Base-by-base conservation (phyloP, 2,888 invertebrate genomes). In the Dryadula phaetusa region DNA sequence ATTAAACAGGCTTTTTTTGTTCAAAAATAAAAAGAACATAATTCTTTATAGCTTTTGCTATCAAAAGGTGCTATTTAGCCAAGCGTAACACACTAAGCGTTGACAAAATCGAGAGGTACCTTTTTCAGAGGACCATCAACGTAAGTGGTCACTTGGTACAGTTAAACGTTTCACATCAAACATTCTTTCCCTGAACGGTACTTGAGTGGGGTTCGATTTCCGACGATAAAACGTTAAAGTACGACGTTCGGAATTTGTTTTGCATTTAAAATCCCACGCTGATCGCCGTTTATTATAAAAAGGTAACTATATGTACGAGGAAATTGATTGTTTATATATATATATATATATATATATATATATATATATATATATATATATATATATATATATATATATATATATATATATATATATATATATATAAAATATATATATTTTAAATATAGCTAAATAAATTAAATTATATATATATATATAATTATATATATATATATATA, bases 91-190 rank as follows among this genome's bases (percentile, higher is more conserved):
- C 34, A 58, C 61, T 37, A 62, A 47, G 60, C 22, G 64, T 67
- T 58, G 62, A 67, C 62, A 67, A 65, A 70, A 65, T 66, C 63
- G 63, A 58, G 56, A 66, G 65, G 60, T 63, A 68, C 68, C 63
- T 63, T 66, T 52, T 63, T 46, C 68, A 40, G 54, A 74, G 70
- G 25, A 63, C 44, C 67, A 66, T 72, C 69, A 53, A 54, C 49
- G 64, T 47, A 69, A 73, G 74, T 71, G 73, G 69, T 70, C 72
- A 66, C 70, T 72, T 61, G 68, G 65, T 62, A 60, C 58, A 65
- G 67, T 54, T 71, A 71, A 71, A 66, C 63, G 70, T 64, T 68
- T 70, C 53, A 69, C 70, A 71, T 74, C 73, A 73, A 74, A 74
- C 70, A 69, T 69, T 69, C 70, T 71, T 64, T 62, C 72, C 69